phyloP scores from a whole-genome alignment of 2,888 invertebrate genomes.

The Blastobasis lacticolella region DNA sequence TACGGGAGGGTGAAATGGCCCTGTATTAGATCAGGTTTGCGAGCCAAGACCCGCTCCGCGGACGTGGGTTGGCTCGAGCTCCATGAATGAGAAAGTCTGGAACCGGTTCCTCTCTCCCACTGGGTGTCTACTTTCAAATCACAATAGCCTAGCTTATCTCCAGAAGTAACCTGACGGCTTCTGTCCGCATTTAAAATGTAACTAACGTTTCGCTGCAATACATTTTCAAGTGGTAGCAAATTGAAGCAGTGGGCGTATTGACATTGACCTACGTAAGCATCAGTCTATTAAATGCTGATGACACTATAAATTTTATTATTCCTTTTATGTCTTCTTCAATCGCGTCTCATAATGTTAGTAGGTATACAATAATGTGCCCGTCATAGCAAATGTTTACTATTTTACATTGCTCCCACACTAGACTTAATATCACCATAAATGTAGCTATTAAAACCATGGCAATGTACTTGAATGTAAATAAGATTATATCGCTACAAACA shows the following conservation, averaged over 20 bases:
- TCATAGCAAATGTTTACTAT: too few relatives aligned
- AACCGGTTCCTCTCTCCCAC: slow-evolving; percentile 62
- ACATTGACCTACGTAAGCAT: too few relatives aligned
- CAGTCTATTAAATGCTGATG: too few relatives aligned
- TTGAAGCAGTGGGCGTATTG: too few relatives aligned
- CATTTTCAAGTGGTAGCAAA: too few relatives aligned
- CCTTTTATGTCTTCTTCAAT: too few relatives aligned
- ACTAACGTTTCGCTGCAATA: not conserved
- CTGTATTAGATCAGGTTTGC: slow-evolving; percentile 20
- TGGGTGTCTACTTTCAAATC: slow-evolving; percentile 68
- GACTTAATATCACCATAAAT: too few relatives aligned
- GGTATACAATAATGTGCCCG: too few relatives aligned
- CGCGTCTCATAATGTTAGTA: too few relatives aligned
- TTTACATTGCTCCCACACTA: too few relatives aligned
- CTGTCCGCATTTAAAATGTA: slow-evolving; percentile 18
- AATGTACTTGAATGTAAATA: not conserved
- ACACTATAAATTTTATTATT: too few relatives aligned
- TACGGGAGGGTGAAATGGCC: slow-evolving; percentile 14
- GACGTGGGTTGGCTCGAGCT: slow-evolving; percentile 36
- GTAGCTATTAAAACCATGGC: not conserved
- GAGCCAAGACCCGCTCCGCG: slow-evolving; percentile 28
- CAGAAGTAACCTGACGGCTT: slow-evolving; percentile 36
- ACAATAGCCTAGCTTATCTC: slow-evolving; percentile 56
- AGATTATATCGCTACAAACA: not conserved
- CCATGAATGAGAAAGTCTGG: slow-evolving; percentile 67